Percentiles rank a stretch among this genome's conserved stretches.
These are phyloP conservation scores for Orussus abietinus DNA, from an alignment of 1,140 invertebrate genomes.

Conservation along the genomic window DNA sequence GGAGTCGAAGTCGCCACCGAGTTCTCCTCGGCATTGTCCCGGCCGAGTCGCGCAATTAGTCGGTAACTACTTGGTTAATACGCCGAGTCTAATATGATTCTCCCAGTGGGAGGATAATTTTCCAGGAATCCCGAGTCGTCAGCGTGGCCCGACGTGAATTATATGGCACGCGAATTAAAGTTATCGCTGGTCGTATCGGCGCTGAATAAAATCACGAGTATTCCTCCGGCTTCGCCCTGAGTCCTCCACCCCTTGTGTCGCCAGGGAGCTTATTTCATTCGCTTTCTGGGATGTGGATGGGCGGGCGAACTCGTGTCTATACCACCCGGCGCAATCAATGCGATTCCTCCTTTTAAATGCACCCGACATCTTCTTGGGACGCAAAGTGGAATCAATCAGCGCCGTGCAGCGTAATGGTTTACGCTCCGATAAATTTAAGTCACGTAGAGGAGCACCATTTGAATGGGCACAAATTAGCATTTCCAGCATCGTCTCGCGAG, in stretches of 20 bases:
- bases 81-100: neutral
- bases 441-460: conserved; percentile 44
- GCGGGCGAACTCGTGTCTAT: too few species aligned
- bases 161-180: neutral
- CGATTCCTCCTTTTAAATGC: conserved; percentile 8
- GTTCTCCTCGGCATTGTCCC: too few species aligned
- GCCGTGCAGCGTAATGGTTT: conserved; percentile 21
- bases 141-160: neutral
- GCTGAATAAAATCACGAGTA: neutral
- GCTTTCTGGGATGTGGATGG: too few species aligned
- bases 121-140: neutral
- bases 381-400: conserved; percentile 31
- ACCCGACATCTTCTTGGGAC: conserved; percentile 23
- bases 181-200: too few species aligned
- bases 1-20: too few species aligned
- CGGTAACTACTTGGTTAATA: neutral
- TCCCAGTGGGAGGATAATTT: neutral
- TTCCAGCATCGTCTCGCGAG: conserved; percentile 27
- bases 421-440: conserved; percentile 39
- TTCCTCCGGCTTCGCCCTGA: too few species aligned
- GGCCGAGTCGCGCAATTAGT: conserved; percentile 1
- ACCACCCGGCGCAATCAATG: neutral
- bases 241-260: too few species aligned
- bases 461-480: conserved; percentile 35
- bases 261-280: too few species aligned